Conservation (phyloP, 1,140 invertebrate species). For the Carcinoscorpius rotundicauda region DNA sequence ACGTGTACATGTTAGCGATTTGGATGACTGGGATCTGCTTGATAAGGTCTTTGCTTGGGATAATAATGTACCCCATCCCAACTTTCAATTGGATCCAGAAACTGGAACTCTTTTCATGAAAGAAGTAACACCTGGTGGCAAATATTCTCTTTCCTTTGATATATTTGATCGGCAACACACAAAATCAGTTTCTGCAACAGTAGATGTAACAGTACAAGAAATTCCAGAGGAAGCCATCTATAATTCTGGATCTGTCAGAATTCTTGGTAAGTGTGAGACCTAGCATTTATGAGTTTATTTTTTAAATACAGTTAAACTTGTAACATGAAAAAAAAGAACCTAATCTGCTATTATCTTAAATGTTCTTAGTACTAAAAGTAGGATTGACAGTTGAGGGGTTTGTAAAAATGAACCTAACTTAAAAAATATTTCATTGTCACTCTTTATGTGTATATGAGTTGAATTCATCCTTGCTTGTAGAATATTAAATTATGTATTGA, state of each 20-base stretch:
- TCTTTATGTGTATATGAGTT: no score
- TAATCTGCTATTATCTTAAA: no score
- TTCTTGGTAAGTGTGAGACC: constrained; percentile 10
- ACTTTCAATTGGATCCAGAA: constrained; percentile 77
- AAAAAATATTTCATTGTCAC: no score
- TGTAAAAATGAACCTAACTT: no score
- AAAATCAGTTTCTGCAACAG: constrained; percentile 83
- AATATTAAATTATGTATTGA: no score
- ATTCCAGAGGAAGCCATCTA: constrained; percentile 89
- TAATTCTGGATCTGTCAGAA: constrained; percentile 83
- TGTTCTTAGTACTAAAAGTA: neutral
- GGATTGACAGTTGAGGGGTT: neutral
- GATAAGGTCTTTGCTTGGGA: constrained; percentile 94
- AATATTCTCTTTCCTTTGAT: constrained; percentile 67
- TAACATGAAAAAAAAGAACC: no score
- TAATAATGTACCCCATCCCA: constrained; percentile 52
- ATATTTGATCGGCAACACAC: constrained; percentile 90
- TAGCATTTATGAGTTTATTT: neutral
- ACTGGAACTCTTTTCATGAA: constrained; percentile 92
- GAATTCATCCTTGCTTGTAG: no score
- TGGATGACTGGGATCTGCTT: constrained; percentile 94
- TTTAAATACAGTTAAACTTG: neutral
- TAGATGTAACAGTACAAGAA: constrained; percentile 82
- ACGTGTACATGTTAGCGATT: constrained; percentile 87
- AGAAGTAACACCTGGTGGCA: constrained; percentile 65